A percentile compares a stretch with the other conserved stretches of the same genome.
Evolutionary conservation across 2,888 invertebrate genomes (phyloP).

Genomic region (Drosophila cyrtoloma): DNA sequence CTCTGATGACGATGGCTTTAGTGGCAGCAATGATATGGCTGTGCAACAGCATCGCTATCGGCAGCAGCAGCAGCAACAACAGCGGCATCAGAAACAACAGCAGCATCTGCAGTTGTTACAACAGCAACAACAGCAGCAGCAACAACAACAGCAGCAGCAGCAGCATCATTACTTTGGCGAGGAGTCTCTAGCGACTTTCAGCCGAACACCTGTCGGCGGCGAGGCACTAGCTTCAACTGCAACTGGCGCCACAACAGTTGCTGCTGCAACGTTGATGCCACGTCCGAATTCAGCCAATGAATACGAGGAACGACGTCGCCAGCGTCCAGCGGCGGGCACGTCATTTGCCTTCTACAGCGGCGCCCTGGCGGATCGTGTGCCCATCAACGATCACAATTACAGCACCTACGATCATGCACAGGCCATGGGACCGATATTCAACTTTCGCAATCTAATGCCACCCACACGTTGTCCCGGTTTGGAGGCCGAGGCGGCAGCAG

Average conservation of each 20-base stretch:
- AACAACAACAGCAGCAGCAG: constrained; percentile 3
- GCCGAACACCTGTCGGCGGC: constrained; percentile 12
- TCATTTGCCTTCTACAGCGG: constrained; percentile 74
- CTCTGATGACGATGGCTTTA: neutral
- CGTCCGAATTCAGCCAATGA: constrained; percentile 51
- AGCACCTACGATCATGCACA: constrained; percentile 65
- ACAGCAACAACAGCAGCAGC: neutral
- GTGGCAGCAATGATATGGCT: neutral
- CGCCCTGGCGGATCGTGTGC: constrained; percentile 60
- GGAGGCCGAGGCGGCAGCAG: constrained; percentile 46
- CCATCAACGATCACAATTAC: constrained; percentile 70
- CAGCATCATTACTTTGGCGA: constrained; percentile 29
- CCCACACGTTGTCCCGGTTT: constrained; percentile 62
- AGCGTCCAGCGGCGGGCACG: constrained; percentile 57
- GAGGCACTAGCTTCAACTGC: constrained; percentile 9
- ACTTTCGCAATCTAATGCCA: constrained; percentile 36
- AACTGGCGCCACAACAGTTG: neutral
- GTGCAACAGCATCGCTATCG: constrained; percentile 3
- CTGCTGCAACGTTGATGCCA: constrained; percentile 34
- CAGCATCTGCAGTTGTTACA: constrained; percentile 14
- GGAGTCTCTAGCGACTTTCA: constrained; percentile 30
- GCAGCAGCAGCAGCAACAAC: constrained; percentile 4
- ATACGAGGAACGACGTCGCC: constrained; percentile 52
- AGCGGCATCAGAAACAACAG: constrained; percentile 11
- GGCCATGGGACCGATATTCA: constrained; percentile 43